These are phyloP conservation scores for Therioaphis trifolii DNA, from an alignment of 2,888 invertebrate genomes.

Conservation along the genomic window DNA sequence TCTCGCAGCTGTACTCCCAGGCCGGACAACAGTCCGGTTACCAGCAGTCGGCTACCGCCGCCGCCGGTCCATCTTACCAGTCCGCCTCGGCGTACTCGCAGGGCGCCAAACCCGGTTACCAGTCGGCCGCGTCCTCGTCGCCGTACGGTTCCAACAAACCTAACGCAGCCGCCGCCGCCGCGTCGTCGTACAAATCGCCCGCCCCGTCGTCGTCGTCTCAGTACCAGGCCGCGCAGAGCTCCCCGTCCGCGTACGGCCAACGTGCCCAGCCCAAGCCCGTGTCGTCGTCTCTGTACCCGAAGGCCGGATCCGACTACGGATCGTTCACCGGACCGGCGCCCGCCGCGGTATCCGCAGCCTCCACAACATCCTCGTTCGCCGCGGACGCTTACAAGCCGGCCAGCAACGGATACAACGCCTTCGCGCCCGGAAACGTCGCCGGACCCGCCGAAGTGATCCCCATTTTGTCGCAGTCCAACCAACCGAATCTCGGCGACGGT, in stretches of 20 bases:
- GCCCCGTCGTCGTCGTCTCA: background rate
- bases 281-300: conserved; percentile 23
- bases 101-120: conserved; percentile 13
- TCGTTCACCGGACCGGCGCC: too few species aligned
- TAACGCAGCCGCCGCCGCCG: background rate
- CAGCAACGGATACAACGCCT: conserved; percentile 41
- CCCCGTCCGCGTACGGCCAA: conserved; percentile 30
- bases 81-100: conserved; percentile 15
- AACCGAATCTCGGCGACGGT: conserved; percentile 74
- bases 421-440: conserved; percentile 66
- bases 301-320: conserved; percentile 33
- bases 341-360: too few species aligned
- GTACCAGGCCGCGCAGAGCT: conserved; percentile 29
- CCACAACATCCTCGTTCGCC: too few species aligned
- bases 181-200: conserved; percentile 17
- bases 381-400: conserved; percentile 35
- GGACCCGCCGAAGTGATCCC: conserved; percentile 70
- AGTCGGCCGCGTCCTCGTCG: conserved; percentile 14
- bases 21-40: background rate
- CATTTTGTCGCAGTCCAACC: conserved; percentile 74
- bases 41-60: background rate
- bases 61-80: conserved; percentile 24
- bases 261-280: conserved; percentile 21
- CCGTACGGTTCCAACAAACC: conserved; percentile 44
- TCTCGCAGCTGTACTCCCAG: background rate